Evolutionary conservation across 2,797 vertebrate species (phyloP), one percentile per base, ranked within the genome.

Genomic region (Aeoliscus strigatus): DNA sequence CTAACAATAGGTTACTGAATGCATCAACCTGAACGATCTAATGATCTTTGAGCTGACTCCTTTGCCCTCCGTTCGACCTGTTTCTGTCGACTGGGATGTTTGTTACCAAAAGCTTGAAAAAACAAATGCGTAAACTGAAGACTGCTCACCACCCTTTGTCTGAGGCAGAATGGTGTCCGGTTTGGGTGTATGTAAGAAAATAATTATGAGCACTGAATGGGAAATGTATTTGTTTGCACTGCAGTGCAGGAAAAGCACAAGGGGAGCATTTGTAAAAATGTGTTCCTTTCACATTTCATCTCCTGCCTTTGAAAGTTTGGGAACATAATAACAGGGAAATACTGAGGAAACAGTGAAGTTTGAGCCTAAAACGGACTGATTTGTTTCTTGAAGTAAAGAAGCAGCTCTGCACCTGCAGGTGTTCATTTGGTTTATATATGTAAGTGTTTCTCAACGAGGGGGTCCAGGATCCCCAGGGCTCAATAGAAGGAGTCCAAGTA

Each of bases 141-240:
- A 66, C 36, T 44, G 15, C 5, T 39, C 13, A 5, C 43, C 36
- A 34, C 36, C 75, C 75, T 78, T 86, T 80, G 67, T 86, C 53
- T 70, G 31, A 59, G 47, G 41, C 48, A 59, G 49, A 62, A 60
- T 73, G 53, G 27, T 66, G 65, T 78, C 69, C 55, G 58, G 63
- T 67, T 39, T 23, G 37, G 49, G 26, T 48, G 50, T n/a, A 44
- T 34, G 27, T 14, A 39, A 55, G 64, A 81, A 66, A 81, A 82
- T 70, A 78, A 79, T 70, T 68, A 36, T 2, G 18, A 43, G 35
- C 14, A 44, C 13, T 29, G 4, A 46, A 61, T 58, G 44, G 81
- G 70, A 73, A 77, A 68, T 55, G 54, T 36, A 66, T 16, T 38
- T 78, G 62, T 79, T 80, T 78, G 32, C 34, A 66, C n/a, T n/a